Conservation (phyloP, 2,113 vertebrate genomes). For the Protobothrops mucrosquamatus region DNA sequence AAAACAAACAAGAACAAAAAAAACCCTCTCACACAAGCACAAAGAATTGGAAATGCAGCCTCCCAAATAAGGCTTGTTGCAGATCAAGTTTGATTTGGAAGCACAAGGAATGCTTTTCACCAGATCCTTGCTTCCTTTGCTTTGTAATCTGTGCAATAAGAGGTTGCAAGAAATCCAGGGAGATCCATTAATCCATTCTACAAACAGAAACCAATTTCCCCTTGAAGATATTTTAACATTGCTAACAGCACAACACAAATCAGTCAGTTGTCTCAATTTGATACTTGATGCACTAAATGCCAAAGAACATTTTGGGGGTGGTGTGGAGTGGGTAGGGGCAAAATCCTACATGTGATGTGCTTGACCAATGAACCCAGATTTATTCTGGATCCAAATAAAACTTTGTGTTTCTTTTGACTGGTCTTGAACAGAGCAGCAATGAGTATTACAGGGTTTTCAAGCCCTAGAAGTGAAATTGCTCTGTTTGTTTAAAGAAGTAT, state of each 20-base stretch:
- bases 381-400: background rate
- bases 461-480: background rate
- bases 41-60: slow-evolving; percentile 61
- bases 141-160: background rate
- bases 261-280: background rate
- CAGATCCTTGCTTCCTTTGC: background rate
- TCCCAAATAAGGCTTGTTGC: slow-evolving; percentile 36
- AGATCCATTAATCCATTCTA: background rate
- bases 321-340: background rate
- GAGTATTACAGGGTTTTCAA: background rate
- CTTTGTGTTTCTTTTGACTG: background rate
- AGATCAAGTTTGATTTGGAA: slow-evolving; percentile 53
- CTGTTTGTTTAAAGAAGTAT: background rate
- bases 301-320: background rate
- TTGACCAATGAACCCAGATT: background rate
- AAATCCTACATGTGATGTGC: background rate
- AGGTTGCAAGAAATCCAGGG: background rate
- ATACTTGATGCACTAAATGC: background rate
- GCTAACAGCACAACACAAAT: background rate
- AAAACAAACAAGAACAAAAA: slow-evolving; percentile 49
- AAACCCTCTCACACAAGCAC: slow-evolving; percentile 9
- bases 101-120: slow-evolving; percentile 55
- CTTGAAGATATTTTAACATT: background rate
- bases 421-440: background rate
- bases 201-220: background rate